phyloP scores from a whole-genome alignment of 2,797 vertebrate genomes.

The Iguana delicatissima region DNA sequence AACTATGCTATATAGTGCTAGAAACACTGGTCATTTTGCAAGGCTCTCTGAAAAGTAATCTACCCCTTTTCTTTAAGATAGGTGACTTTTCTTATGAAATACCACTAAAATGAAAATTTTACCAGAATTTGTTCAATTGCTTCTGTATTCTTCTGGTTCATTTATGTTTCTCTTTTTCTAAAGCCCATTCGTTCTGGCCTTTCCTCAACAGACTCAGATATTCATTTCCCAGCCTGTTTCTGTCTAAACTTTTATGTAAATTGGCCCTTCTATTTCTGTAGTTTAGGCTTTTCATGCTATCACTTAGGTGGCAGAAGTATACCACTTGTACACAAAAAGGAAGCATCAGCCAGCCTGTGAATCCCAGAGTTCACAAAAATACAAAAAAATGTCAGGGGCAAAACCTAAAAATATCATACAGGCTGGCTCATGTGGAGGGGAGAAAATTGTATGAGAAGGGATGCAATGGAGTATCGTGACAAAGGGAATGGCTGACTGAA shows the following conservation, averaged over 20 bases:
- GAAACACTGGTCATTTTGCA: neutral
- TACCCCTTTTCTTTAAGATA: neutral
- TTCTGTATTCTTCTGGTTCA: neutral
- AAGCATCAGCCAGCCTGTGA: neutral
- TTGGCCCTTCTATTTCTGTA: neutral
- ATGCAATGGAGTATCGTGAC: too few species aligned
- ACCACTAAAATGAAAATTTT: neutral
- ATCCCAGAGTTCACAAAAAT: neutral
- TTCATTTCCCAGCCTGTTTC: neutral
- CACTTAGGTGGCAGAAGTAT: neutral
- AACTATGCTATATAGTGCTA: neutral
- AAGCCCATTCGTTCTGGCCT: neutral
- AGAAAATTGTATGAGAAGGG: neutral
- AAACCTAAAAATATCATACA: neutral
- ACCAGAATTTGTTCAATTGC: neutral
- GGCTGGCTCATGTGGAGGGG: too few species aligned
- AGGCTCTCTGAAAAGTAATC: neutral
- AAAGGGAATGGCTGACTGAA: neutral
- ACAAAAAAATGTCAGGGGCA: neutral
- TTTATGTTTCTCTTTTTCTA: neutral
- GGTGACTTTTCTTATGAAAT: neutral
- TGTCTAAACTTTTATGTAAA: neutral
- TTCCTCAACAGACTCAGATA: neutral
- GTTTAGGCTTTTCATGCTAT: neutral
- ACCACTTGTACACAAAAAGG: neutral